Evolutionary conservation across 2,797 vertebrate species (phyloP).

Genomic region (Danio choprae): DNA sequence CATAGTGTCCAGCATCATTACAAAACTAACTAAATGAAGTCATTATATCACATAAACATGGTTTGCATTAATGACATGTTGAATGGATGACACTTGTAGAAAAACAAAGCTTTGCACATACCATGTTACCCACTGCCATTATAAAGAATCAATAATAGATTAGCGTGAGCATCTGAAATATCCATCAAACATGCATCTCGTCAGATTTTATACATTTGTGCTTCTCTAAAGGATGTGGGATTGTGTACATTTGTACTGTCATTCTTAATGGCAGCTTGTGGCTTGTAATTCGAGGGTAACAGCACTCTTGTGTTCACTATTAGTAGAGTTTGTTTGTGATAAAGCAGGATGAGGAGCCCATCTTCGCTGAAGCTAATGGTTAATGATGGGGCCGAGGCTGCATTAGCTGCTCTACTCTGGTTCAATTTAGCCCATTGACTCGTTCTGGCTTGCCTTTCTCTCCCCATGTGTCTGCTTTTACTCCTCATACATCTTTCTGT

Average conservation of each 20-base stretch:
- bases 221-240: constrained; percentile 53
- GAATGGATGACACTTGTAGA: background rate
- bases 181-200: constrained; percentile 19
- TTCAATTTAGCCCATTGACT: constrained; percentile 6
- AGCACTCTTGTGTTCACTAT: constrained; percentile 35
- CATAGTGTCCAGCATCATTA: background rate
- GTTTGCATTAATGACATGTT: background rate
- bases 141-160: constrained; percentile 49
- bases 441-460: background rate
- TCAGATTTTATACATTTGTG: constrained; percentile 25
- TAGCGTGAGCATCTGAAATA: constrained; percentile 9
- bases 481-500: constrained; percentile 12
- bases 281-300: constrained; percentile 3
- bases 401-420: constrained; percentile 28
- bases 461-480: constrained; percentile 16
- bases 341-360: constrained; percentile 35
- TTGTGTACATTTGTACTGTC: constrained; percentile 3
- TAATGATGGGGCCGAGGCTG: constrained; percentile 26
- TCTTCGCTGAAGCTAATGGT: constrained; percentile 14
- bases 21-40: background rate
- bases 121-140: constrained; percentile 6
- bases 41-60: constrained; percentile 5
- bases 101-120: background rate
- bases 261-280: constrained; percentile 45
- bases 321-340: constrained; percentile 39